Percentiles rank a stretch among this genome's conserved stretches.
phyloP scores from a whole-genome alignment of 92 coral and sea anemone species.

The Metridium senile region DNA sequence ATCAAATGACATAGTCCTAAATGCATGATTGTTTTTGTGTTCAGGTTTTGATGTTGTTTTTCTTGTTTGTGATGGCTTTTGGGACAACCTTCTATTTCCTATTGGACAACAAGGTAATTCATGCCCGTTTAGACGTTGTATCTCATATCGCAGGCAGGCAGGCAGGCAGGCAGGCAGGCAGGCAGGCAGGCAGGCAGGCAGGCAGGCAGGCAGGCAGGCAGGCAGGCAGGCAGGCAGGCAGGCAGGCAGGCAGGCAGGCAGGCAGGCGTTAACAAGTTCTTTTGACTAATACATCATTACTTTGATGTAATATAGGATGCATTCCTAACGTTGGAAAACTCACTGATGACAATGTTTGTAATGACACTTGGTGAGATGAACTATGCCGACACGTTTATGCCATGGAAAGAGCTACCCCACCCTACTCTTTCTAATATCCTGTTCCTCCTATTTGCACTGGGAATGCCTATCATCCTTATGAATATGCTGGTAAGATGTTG shows the following conservation, averaged over 20 bases:
- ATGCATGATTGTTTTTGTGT: background rate
- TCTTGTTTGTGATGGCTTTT: constrained; percentile 70
- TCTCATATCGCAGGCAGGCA: no score
- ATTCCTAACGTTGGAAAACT: constrained; percentile 20
- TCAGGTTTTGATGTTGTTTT: constrained; percentile 63
- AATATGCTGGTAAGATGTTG: constrained; percentile 88
- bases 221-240: no score
- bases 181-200: no score
- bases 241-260: no score
- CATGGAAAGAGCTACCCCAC: constrained; percentile 53
- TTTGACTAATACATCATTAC: background rate
- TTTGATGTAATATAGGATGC: constrained; percentile 8
- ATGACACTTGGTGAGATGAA: constrained; percentile 91
- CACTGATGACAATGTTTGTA: constrained; percentile 77
- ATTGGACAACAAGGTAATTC: constrained; percentile 50
- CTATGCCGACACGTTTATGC: constrained; percentile 71
- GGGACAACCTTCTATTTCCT: constrained; percentile 62
- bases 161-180: no score
- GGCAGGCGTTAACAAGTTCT: no score
- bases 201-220: no score
- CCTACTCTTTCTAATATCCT: constrained; percentile 60
- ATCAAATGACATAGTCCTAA: no score
- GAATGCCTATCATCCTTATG: constrained; percentile 91
- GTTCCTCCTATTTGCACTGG: constrained; percentile 72
- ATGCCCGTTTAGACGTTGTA: no score